Evolutionary conservation across 1,140 invertebrate species (phyloP).

Genomic region (Listronotus oregonensis): DNA sequence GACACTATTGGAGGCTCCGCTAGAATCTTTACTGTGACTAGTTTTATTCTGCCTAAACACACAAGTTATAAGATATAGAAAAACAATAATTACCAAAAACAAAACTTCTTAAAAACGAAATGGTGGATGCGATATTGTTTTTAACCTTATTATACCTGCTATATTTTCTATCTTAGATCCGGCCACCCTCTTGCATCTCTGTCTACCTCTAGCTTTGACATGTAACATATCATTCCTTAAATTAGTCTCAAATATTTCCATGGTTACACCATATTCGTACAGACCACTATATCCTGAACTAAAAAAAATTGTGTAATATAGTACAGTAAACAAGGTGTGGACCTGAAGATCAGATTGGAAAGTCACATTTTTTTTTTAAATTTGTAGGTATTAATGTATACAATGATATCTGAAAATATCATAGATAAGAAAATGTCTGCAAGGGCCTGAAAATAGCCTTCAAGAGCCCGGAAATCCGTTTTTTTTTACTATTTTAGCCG

Average conservation of each 20-base stretch:
- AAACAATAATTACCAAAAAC: background rate
- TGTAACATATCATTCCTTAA: constrained; percentile 42
- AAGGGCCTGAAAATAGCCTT: no score
- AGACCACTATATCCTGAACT: constrained; percentile 39
- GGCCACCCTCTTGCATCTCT: constrained; percentile 50
- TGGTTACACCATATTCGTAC: constrained; percentile 51
- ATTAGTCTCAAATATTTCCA: constrained; percentile 53
- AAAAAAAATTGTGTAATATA: constrained; percentile 28
- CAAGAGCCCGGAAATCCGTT: no score
- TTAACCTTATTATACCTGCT: constrained; percentile 20
- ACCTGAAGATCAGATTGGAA: no score
- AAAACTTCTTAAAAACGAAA: no score
- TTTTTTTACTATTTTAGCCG: no score
- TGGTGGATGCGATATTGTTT: background rate
- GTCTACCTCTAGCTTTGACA: constrained; percentile 53
- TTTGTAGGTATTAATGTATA: no score
- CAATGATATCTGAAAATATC: no score
- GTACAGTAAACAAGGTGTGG: no score
- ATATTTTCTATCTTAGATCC: constrained; percentile 41
- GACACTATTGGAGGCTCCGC: constrained; percentile 45
- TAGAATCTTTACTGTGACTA: constrained; percentile 48
- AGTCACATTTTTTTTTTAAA: no score
- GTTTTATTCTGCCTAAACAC: constrained; percentile 39
- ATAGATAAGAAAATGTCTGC: no score
- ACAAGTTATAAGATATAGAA: background rate